Evolutionary conservation across 2,888 invertebrate species (phyloP).

Genomic region (Rotaria socialis): DNA sequence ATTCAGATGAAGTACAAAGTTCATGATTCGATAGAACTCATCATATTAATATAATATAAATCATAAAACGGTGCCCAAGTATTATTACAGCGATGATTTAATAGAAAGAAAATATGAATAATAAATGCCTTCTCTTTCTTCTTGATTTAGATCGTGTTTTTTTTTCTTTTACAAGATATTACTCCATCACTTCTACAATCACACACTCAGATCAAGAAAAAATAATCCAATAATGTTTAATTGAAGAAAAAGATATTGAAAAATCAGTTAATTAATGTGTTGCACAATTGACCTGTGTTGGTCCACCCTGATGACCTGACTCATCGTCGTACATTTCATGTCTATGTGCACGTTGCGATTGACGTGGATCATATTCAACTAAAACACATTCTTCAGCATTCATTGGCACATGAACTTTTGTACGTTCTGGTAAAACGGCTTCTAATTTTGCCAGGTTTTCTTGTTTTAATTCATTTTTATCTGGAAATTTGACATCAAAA

Average conservation of each 20-base stretch:
- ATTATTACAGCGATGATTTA: too few species aligned
- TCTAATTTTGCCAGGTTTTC: conserved; percentile 51
- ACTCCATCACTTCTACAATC: neutral
- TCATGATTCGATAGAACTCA: too few species aligned
- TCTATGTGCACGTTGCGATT: conserved; percentile 62
- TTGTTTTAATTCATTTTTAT: conserved; percentile 39
- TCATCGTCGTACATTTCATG: conserved; percentile 44
- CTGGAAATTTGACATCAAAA: conserved; percentile 47
- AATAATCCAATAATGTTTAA: neutral
- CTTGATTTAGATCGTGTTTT: neutral
- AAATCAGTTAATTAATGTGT: neutral
- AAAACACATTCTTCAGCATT: conserved; percentile 73
- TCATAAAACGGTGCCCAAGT: too few species aligned
- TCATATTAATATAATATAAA: too few species aligned
- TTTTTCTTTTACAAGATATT: neutral
- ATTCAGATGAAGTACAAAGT: too few species aligned
- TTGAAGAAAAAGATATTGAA: neutral
- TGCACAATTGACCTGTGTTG: conserved; percentile 35
- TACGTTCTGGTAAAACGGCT: conserved; percentile 56
- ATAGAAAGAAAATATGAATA: too few species aligned
- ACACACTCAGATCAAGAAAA: neutral
- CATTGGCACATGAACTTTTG: conserved; percentile 70
- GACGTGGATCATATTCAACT: conserved; percentile 73
- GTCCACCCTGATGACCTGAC: neutral
- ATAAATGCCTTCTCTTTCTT: neutral